Conservation (phyloP, 1,140 invertebrate species). For the Cephus cinctus region DNA sequence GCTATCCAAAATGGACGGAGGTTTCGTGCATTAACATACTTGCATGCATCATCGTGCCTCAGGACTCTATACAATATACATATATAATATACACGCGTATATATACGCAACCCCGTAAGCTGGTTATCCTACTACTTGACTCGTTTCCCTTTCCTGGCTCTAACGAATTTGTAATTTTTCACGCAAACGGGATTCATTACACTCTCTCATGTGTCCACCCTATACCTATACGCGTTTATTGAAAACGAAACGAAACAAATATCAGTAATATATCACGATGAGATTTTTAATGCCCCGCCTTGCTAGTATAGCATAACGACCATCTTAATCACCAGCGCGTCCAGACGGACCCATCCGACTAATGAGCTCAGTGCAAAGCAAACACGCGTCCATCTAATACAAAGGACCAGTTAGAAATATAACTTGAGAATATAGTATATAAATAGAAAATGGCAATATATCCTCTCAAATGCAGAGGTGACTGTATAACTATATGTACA, state of each 20-base stretch:
- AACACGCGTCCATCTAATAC: constrained; percentile 28
- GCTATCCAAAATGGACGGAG: constrained; percentile 17
- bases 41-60: not conserved
- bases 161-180: constrained; percentile 5
- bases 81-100: not conserved
- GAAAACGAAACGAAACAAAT: constrained; percentile 27
- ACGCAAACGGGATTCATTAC: too few species aligned
- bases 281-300: constrained; percentile 22
- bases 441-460: too few species aligned
- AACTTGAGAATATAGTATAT: too few species aligned
- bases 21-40: constrained; percentile 13
- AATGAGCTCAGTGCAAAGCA: constrained; percentile 36
- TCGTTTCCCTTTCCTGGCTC: too few species aligned
- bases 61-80: not conserved
- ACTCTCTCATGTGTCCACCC: too few species aligned
- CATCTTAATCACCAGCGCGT: constrained; percentile 28
- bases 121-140: not conserved
- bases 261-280: constrained; percentile 25
- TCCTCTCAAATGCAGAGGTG: too few species aligned
- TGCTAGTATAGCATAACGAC: constrained; percentile 30
- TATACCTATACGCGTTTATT: too few species aligned
- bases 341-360: constrained; percentile 15
- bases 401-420: too few species aligned
- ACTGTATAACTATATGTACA: too few species aligned
- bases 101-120: not conserved